These are phyloP conservation scores for Megamerina dolium DNA, from an alignment of 2,888 invertebrate genomes.

Conservation along the genomic window DNA sequence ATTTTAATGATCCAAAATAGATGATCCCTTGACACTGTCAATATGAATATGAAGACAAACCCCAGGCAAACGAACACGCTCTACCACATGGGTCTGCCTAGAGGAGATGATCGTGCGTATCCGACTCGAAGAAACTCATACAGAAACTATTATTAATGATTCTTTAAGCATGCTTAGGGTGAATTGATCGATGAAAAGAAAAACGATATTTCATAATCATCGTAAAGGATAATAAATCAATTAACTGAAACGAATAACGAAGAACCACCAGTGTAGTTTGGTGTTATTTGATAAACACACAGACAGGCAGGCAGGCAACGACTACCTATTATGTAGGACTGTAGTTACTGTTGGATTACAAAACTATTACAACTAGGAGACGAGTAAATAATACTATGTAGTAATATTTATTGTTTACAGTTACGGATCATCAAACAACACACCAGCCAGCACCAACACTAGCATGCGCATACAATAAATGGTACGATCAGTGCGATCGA, in stretches of 20 bases:
- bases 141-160: conserved; percentile 2
- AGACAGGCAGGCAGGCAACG: too few relatives aligned
- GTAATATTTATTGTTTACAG: conserved; percentile 46
- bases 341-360: background rate
- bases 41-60: too few relatives aligned
- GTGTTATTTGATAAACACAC: too few relatives aligned
- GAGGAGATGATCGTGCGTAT: too few relatives aligned
- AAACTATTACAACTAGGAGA: too few relatives aligned
- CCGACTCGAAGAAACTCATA: too few relatives aligned
- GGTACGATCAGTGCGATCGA: too few relatives aligned
- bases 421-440: conserved; percentile 44
- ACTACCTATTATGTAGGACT: too few relatives aligned
- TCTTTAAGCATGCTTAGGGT: background rate
- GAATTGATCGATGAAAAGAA: background rate
- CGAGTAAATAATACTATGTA: too few relatives aligned
- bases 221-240: background rate
- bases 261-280: background rate
- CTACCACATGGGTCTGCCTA: background rate
- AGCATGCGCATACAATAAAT: too few relatives aligned
- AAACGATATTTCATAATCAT: conserved; percentile 1
- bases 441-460: too few relatives aligned
- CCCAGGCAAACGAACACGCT: background rate
- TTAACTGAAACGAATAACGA: background rate
- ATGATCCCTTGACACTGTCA: background rate
- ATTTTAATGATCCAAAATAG: background rate